These are phyloP conservation scores for Metridium senile DNA, from an alignment of 92 coral and sea anemone genomes.

Conservation along the genomic window DNA sequence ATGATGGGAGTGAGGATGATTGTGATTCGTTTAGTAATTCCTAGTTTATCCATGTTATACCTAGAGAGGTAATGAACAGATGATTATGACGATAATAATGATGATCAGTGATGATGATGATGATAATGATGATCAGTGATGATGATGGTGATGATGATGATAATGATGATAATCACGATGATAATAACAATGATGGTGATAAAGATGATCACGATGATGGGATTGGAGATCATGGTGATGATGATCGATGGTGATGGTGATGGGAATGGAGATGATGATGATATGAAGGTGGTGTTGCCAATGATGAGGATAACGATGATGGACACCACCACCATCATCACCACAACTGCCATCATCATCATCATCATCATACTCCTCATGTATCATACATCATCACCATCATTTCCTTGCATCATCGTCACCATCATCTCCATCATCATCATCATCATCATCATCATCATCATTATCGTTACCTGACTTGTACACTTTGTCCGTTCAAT, in stretches of 20 bases:
- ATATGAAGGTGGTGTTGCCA: neutral
- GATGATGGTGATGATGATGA: too few relatives aligned
- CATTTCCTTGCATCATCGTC: neutral
- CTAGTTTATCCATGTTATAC: constrained; percentile 75
- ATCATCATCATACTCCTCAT: constrained; percentile 4
- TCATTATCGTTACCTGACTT: constrained; percentile 45
- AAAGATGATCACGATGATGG: neutral
- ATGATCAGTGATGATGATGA: neutral
- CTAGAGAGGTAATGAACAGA: too few relatives aligned
- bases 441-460: neutral
- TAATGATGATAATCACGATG: too few relatives aligned
- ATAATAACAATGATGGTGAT: too few relatives aligned
- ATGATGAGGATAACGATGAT: neutral
- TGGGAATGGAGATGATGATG: neutral
- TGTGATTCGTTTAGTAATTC: constrained; percentile 48
- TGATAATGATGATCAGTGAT: too few relatives aligned
- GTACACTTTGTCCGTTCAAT: constrained; percentile 84
- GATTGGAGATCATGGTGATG: neutral
- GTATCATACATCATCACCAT: too few relatives aligned
- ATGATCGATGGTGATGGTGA: neutral
- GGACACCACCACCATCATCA: neutral
- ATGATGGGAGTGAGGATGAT: neutral
- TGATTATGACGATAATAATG: neutral
- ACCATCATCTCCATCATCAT: neutral
- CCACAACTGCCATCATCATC: neutral